Percentiles rank a stretch among this genome's conserved stretches.
Conservation (phyloP, 2,888 invertebrate species). For the Plemyria rubiginata region DNA sequence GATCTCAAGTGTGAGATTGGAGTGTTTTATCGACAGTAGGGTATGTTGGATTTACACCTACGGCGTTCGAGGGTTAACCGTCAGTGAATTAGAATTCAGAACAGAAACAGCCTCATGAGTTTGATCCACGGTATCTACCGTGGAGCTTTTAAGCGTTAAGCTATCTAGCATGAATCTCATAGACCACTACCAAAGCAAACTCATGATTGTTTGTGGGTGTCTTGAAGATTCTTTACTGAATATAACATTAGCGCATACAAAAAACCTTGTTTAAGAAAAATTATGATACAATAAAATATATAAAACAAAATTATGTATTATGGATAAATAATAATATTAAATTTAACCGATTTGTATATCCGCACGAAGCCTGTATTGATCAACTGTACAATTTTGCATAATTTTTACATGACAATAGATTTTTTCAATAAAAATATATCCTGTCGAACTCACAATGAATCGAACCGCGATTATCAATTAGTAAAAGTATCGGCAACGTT, state of each 20-base stretch:
- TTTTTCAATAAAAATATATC: slow-evolving; percentile 50
- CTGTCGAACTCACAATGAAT: slow-evolving; percentile 51
- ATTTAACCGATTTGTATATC: neutral
- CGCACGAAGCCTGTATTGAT: neutral
- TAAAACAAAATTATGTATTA: too few species aligned
- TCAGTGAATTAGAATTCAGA: slow-evolving; percentile 36
- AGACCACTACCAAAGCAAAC: too few species aligned
- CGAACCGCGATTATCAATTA: slow-evolving; percentile 64
- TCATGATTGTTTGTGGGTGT: too few species aligned
- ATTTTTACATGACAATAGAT: slow-evolving; percentile 46
- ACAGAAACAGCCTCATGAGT: too few species aligned
- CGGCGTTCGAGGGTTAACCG: slow-evolving; percentile 77
- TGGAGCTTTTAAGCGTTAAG: too few species aligned
- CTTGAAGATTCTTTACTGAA: too few species aligned
- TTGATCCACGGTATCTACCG: too few species aligned
- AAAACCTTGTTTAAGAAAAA: neutral
- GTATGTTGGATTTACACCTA: slow-evolving; percentile 74
- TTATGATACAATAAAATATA: too few species aligned
- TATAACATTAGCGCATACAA: neutral
- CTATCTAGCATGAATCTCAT: too few species aligned
- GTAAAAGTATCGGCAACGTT: slow-evolving; percentile 57
- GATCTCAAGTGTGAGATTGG: slow-evolving; percentile 51
- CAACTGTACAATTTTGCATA: slow-evolving; percentile 31
- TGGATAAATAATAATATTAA: slow-evolving; percentile 22
- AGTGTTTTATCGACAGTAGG: slow-evolving; percentile 70